Conservation (phyloP, 2,797 vertebrate species). For the Sciaenops ocellatus region DNA sequence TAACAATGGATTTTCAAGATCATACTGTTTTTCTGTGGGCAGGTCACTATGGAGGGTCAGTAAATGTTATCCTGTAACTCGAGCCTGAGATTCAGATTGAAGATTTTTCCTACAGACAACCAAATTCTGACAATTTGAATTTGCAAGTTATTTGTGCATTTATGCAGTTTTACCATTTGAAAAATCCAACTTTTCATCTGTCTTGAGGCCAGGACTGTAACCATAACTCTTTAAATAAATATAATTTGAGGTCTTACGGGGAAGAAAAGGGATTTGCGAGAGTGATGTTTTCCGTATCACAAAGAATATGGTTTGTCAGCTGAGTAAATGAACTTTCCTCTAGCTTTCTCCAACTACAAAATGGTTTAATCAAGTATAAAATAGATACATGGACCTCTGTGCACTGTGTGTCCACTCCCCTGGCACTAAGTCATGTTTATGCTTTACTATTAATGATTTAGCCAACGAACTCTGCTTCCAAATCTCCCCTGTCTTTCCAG, state of each 20-base stretch:
- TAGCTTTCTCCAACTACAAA: constrained; percentile 27
- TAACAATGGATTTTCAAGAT: constrained; percentile 20
- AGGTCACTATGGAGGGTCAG: not conserved
- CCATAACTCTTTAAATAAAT: constrained; percentile 19
- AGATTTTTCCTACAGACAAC: not conserved
- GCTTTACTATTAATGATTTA: constrained; percentile 40
- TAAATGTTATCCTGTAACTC: not conserved
- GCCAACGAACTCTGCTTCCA: constrained; percentile 35
- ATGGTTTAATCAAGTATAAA: constrained; percentile 45
- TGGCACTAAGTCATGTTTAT: constrained; percentile 45
- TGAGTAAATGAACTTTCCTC: constrained; percentile 2
- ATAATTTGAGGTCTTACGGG: not conserved
- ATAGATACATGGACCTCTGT: constrained; percentile 18
- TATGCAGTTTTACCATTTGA: not conserved
- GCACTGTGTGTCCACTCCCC: constrained; percentile 28
- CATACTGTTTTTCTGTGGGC: not conserved
- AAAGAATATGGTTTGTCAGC: constrained; percentile 7
- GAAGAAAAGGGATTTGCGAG: not conserved
- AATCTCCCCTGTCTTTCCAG: constrained; percentile 36
- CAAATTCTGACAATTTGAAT: not conserved
- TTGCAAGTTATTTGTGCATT: not conserved
- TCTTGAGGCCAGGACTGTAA: not conserved
- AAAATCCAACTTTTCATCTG: not conserved
- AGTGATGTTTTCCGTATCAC: not conserved
- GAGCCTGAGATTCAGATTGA: not conserved